These are phyloP conservation scores for Crocallis elinguaria DNA, from an alignment of 2,888 invertebrate genomes.

Conservation along the genomic window DNA sequence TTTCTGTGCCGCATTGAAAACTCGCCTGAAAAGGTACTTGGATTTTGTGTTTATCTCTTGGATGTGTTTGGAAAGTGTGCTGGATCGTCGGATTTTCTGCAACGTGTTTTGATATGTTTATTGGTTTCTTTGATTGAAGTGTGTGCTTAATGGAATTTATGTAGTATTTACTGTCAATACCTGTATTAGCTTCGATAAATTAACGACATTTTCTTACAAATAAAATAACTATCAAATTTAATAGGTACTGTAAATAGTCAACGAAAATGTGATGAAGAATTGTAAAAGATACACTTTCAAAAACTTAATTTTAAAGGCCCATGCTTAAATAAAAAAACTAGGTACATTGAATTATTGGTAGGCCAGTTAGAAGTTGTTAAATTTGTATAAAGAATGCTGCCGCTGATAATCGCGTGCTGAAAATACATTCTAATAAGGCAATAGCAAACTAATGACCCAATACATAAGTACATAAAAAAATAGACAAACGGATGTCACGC, in stretches of 20 bases:
- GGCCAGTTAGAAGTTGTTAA: background rate
- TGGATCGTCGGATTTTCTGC: conserved; percentile 8
- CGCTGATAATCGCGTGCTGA: background rate
- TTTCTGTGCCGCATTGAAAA: conserved; percentile 53
- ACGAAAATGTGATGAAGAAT: too few relatives aligned
- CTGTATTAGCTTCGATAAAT: too few relatives aligned
- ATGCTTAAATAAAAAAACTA: background rate
- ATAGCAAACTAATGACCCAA: background rate
- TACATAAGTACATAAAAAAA: background rate
- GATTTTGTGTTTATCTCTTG: conserved; percentile 55
- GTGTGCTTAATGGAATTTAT: conserved; percentile 8
- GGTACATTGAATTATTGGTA: too few relatives aligned
- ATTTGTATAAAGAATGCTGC: background rate
- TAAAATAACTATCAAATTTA: too few relatives aligned
- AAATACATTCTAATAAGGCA: background rate
- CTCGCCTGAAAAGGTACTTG: conserved; percentile 74
- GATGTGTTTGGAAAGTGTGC: conserved; percentile 32
- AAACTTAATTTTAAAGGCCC: conserved; percentile 6
- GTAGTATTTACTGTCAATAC: too few relatives aligned
- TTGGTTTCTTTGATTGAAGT: background rate
- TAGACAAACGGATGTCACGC: background rate
- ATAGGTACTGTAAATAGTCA: too few relatives aligned
- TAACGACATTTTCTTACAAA: background rate
- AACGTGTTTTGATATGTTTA: conserved; percentile 2
- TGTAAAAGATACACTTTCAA: conserved; percentile 1